Base-by-base conservation (phyloP, 2,888 invertebrate genomes). In the Automeris io region DNA sequence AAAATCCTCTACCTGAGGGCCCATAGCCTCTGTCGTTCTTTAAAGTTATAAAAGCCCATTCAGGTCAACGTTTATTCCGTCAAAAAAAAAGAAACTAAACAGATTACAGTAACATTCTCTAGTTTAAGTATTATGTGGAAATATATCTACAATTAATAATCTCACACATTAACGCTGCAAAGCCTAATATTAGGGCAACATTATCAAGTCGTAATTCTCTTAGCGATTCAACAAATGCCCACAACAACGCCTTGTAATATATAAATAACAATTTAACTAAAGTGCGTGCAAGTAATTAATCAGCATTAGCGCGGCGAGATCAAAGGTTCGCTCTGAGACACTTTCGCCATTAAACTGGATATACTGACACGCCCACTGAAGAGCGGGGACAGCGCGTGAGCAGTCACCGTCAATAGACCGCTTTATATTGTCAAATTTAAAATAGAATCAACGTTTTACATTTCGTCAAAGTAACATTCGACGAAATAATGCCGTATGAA, bases 211-310 rank as follows among this genome's bases (percentile, higher is more conserved):
- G 7, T 12, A 21, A 21, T 22, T n/a, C 12, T 29, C 7, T 12
- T 26, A 29, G 16, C 24, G 13, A 5, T 19, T 35, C 19, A 26
- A 35, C 25, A 26, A 25, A 36, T 29, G 29, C 21, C 2, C 21
- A n/a, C 29, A 26, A 19, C 26, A 36, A 29, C 18, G 22, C 24
- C 40, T 36, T 36, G 40, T 18, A 22, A 9, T 7, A 18, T 24
- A 66, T 67, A 70, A 67, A 70, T 71, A 50, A 59, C 55, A 67
- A 63, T 70, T 73, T 73, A 71, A 68, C 69, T 44, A 53, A 46
- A 51, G 37, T 40, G 45, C 47, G 50, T 47, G 45, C 46, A 43
- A 37, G 51, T 62, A 63, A 73, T 75, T 73, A 72, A 72, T 72
- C 70, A 61, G 57, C 48, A 60, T 67, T 64, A 61, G 51, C 47